These are phyloP conservation scores for Zootermopsis nevadensis DNA, from an alignment of 2,888 invertebrate genomes.

Conservation along the genomic window DNA sequence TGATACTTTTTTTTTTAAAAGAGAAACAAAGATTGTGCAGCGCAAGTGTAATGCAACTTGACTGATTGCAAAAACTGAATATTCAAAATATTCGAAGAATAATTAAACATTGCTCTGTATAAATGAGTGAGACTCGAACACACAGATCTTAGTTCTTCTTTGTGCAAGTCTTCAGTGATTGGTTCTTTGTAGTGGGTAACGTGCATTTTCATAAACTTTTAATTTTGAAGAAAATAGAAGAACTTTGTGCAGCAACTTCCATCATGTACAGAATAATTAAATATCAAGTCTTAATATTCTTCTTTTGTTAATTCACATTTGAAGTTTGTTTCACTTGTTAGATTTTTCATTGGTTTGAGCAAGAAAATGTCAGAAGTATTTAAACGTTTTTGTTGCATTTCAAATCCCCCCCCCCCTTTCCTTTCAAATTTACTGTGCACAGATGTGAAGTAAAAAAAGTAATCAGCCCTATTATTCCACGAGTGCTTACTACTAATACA, in stretches of 20 bases:
- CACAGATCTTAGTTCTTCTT: not conserved
- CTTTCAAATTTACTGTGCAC: not conserved
- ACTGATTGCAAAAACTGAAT: not conserved
- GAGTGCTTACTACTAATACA: not conserved
- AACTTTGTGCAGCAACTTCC: constrained; percentile 1
- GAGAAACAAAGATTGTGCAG: constrained; percentile 6
- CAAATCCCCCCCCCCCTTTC: not conserved
- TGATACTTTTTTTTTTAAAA: constrained; percentile 21
- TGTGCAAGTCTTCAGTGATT: constrained; percentile 31
- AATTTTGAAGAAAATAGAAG: constrained; percentile 9
- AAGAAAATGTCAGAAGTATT: not conserved
- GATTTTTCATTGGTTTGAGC: not conserved
- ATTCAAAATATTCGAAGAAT: not conserved
- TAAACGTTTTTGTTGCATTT: not conserved
- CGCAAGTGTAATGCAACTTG: not conserved
- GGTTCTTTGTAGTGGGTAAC: constrained; percentile 31
- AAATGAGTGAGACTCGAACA: constrained; percentile 2
- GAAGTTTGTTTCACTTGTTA: not conserved
- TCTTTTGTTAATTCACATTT: constrained; percentile 5
- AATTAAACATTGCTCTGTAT: constrained; percentile 24
- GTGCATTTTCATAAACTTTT: constrained; percentile 19
- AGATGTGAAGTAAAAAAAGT: not conserved
- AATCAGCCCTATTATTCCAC: not conserved
- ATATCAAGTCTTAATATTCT: not conserved
- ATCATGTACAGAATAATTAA: not conserved